phyloP scores from a whole-genome alignment of 2,888 invertebrate genomes.

The Cryptops parisi region DNA sequence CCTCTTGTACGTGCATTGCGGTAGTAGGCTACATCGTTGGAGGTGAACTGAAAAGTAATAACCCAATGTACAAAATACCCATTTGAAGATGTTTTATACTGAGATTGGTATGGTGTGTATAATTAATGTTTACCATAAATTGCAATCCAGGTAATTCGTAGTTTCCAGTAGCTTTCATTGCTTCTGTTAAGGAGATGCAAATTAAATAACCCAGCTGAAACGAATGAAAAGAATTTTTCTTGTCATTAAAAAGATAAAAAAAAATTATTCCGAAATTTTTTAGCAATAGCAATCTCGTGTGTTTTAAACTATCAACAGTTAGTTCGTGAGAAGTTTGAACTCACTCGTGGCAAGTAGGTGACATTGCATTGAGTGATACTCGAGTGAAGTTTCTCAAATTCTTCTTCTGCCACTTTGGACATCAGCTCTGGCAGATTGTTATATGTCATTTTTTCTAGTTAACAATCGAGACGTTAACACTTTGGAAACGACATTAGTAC shows the following conservation, averaged over 20 bases:
- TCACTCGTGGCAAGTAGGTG: constrained; percentile 42
- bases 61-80: constrained; percentile 14
- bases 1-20: constrained; percentile 45
- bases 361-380: constrained; percentile 25
- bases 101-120: too few species aligned
- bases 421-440: constrained; percentile 54
- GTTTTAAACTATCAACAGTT: too few species aligned
- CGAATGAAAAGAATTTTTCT: constrained; percentile 43
- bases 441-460: constrained; percentile 53
- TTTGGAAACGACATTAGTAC: background rate
- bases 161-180: constrained; percentile 40
- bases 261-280: too few species aligned
- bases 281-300: too few species aligned
- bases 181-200: constrained; percentile 51
- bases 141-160: constrained; percentile 49
- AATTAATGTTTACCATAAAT: constrained; percentile 44
- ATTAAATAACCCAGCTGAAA: constrained; percentile 66
- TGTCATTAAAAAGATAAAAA: background rate
- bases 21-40: constrained; percentile 50
- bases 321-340: too few species aligned
- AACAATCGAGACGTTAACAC: background rate
- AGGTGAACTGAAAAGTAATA: constrained; percentile 41
- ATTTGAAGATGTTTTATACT: background rate
- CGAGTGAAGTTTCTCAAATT: constrained; percentile 47
- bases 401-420: constrained; percentile 53